Evolutionary conservation across 2,797 vertebrate species (phyloP), one percentile per base, ranked within the genome.

Genomic region (Hydrophis major): DNA sequence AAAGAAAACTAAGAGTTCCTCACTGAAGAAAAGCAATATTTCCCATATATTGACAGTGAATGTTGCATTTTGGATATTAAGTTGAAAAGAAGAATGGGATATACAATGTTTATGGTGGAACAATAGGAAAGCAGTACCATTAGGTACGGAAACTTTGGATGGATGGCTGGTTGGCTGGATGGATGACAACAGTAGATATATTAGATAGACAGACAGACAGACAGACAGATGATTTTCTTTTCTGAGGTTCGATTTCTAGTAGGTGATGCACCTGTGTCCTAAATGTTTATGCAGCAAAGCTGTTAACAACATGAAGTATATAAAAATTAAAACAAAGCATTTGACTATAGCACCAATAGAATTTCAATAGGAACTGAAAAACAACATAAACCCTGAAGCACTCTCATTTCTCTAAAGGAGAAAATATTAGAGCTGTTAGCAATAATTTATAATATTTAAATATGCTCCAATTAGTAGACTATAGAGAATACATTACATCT

Each of bases 361-460:
- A 94, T 16, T 95, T 16, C 2, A 95, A 28, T 63, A 93, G 90
- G 56, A 95, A 91, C 6, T 20, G 13, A 63, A 10, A 83, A 27
- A 11, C 2, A 61, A 5, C 59, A 25, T 12, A 18, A 60, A 8
- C 63, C 53, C 53, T 37, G 22, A 94, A 90, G 28, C 47, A 57
- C 69, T 94, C 90, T 93, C 90, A 63, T 94, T 93, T 92, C 61
- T 27, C 56, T 93, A 93, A 94, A 94, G 93, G 60, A 95, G 55
- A 92, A 11, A 8, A 74, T 78, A 95, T 93, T 95, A 91, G 53
- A 78, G 50, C 91, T 94, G 32, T 94, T 94, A 93, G 87, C 2
- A 0, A 89, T 96, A 96, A 94, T 93, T 95, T 96, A 95, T 95
- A 91, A 57, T 93, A 28, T 95, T 92, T 92, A 57, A 89, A 94